Evolutionary conservation across 2,888 invertebrate species (phyloP).

Genomic region (Melinaea marsaeus): DNA sequence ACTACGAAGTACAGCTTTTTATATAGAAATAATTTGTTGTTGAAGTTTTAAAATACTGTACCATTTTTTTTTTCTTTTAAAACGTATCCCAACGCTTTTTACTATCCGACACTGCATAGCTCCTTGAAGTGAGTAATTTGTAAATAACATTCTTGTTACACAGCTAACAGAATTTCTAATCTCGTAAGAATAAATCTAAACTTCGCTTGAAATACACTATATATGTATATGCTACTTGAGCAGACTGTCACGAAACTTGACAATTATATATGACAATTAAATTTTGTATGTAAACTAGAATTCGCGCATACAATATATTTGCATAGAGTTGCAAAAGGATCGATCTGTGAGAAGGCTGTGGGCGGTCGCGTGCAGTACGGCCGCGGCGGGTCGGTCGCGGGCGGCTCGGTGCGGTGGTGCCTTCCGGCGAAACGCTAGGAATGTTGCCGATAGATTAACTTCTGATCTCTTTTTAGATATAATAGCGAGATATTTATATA

Average conservation of each 20-base stretch:
- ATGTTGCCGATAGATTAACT: slow-evolving; percentile 78
- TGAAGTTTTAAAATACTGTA: neutral
- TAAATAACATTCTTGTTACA: slow-evolving; percentile 3
- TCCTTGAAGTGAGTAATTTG: neutral
- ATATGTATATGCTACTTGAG: neutral
- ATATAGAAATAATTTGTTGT: neutral
- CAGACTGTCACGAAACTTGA: slow-evolving; percentile 22
- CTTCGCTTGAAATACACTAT: neutral
- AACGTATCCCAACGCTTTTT: neutral
- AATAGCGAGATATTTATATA: slow-evolving; percentile 72
- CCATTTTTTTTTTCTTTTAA: neutral
- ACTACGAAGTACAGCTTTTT: too few species aligned
- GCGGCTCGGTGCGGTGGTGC: slow-evolving; percentile 49
- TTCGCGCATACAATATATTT: slow-evolving; percentile 26
- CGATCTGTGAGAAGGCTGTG: slow-evolving; percentile 58
- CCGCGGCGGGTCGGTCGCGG: slow-evolving; percentile 42
- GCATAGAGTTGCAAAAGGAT: slow-evolving; percentile 55
- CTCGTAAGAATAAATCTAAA: slow-evolving; percentile 5
- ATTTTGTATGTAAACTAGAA: slow-evolving; percentile 25
- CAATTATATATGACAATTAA: slow-evolving; percentile 22
- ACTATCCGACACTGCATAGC: neutral
- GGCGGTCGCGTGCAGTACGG: slow-evolving; percentile 63
- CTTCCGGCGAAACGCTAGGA: slow-evolving; percentile 76
- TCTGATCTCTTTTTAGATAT: slow-evolving; percentile 78
- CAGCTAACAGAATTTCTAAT: neutral